Conservation (phyloP, 2,113 vertebrate genomes). For the Oostethus manadensis region DNA sequence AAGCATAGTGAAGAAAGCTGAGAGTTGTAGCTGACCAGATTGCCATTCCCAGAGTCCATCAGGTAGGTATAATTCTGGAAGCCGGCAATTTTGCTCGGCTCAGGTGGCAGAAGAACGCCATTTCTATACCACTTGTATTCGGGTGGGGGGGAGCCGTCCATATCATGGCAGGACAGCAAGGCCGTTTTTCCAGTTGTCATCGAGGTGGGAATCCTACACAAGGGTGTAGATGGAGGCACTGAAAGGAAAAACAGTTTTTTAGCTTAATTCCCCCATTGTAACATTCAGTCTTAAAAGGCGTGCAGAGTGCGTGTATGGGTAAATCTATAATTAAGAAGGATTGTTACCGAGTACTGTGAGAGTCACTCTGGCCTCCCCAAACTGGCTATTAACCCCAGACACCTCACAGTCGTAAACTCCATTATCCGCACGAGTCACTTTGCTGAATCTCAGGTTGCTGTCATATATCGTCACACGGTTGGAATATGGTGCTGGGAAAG, state of each 20-base stretch:
- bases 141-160: slow-evolving; percentile 56
- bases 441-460: slow-evolving; percentile 53
- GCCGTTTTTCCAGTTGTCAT: slow-evolving; percentile 47
- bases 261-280: not conserved
- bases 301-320: not conserved
- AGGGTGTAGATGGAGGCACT: slow-evolving; percentile 66
- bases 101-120: slow-evolving; percentile 47
- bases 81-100: slow-evolving; percentile 51
- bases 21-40: slow-evolving; percentile 55
- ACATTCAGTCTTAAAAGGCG: not conserved
- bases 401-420: slow-evolving; percentile 68
- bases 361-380: slow-evolving; percentile 35
- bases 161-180: slow-evolving; percentile 53
- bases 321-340: not conserved
- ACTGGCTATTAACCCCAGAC: slow-evolving; percentile 27
- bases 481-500: slow-evolving; percentile 47
- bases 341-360: slow-evolving; percentile 68
- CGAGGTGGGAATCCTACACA: slow-evolving; percentile 57
- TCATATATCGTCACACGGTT: slow-evolving; percentile 22
- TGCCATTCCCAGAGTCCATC: slow-evolving; percentile 36
- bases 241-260: slow-evolving; percentile 12
- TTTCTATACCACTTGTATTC: slow-evolving; percentile 70
- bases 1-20: not conserved
- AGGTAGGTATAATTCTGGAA: slow-evolving; percentile 68
- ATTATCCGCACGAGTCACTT: slow-evolving; percentile 57